A percentile compares a stretch with the other conserved stretches of the same genome.
phyloP scores from a whole-genome alignment of 2,797 vertebrate species.

The Ctenochaetus hawaiiensis region DNA sequence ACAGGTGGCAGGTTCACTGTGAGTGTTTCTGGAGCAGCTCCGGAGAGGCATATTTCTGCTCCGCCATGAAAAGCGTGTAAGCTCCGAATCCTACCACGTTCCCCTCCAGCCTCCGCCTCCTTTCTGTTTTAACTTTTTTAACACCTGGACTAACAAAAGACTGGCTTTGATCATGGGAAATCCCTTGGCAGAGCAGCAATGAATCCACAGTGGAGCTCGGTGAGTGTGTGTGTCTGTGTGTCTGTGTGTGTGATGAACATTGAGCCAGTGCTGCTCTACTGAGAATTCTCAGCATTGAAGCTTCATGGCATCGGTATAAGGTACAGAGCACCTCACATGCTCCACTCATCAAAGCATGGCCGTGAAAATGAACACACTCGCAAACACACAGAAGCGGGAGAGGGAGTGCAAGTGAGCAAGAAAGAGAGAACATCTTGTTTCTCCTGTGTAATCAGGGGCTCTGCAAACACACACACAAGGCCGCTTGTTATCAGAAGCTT shows the following conservation, averaged over 20 bases:
- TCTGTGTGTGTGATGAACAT: constrained; percentile 41
- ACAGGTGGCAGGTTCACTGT: constrained; percentile 50
- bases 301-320: constrained; percentile 45
- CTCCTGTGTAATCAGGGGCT: constrained; percentile 77
- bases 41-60: constrained; percentile 50
- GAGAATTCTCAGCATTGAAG: constrained; percentile 63
- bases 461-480: constrained; percentile 78
- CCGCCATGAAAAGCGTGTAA: constrained; percentile 61
- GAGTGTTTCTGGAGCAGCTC: constrained; percentile 39
- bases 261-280: constrained; percentile 53
- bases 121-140: constrained; percentile 78
- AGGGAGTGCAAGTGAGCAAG: constrained; percentile 56
- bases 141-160: constrained; percentile 84
- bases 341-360: constrained; percentile 51
- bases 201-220: constrained; percentile 65
- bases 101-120: constrained; percentile 65
- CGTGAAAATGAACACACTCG: constrained; percentile 53
- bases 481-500: constrained; percentile 83
- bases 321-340: constrained; percentile 55
- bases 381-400: constrained; percentile 46
- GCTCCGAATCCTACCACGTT: constrained; percentile 58
- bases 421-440: constrained; percentile 79
- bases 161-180: constrained; percentile 81
- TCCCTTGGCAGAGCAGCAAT: constrained; percentile 73
- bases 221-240: constrained; percentile 27